phyloP scores from a whole-genome alignment of 1,140 invertebrate species.

The Plectrocnemia conspersa region DNA sequence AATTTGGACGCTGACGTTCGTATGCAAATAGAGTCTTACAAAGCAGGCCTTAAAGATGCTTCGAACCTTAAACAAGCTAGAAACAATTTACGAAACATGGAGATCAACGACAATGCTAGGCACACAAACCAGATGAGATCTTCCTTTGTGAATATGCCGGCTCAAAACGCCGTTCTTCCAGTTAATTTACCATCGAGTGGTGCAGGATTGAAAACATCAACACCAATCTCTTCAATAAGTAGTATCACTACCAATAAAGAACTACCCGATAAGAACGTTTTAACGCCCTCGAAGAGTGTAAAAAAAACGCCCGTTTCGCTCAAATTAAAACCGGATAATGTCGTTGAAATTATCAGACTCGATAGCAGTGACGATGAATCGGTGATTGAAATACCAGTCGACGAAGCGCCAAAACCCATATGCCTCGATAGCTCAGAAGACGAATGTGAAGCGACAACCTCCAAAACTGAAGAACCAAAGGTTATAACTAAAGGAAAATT shows the following conservation, averaged over 20 bases:
- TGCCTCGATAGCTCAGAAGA: constrained; percentile 51
- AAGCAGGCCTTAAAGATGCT: too few species aligned
- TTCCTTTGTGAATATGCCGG: too few species aligned
- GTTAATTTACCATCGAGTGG: not conserved
- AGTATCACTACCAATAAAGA: not conserved
- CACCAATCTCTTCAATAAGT: not conserved
- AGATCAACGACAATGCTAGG: too few species aligned
- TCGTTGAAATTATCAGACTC: constrained; percentile 17
- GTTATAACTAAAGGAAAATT: not conserved
- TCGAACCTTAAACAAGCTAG: too few species aligned
- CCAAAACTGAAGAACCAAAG: not conserved
- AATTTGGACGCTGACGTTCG: too few species aligned
- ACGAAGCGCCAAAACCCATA: constrained; percentile 44
- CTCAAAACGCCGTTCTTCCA: too few species aligned
- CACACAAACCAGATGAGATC: too few species aligned
- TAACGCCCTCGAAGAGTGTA: not conserved
- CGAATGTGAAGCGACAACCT: constrained; percentile 32
- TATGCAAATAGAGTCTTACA: too few species aligned
- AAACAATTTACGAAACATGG: too few species aligned
- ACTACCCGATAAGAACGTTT: not conserved
- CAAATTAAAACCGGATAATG: constrained; percentile 7
- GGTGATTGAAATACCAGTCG: constrained; percentile 47
- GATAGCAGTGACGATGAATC: constrained; percentile 42
- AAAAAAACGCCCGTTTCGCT: constrained; percentile 1
- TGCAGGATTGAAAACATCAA: constrained; percentile 1